phyloP scores from a whole-genome alignment of 2,797 vertebrate species.

The Ispidina lecontei region DNA sequence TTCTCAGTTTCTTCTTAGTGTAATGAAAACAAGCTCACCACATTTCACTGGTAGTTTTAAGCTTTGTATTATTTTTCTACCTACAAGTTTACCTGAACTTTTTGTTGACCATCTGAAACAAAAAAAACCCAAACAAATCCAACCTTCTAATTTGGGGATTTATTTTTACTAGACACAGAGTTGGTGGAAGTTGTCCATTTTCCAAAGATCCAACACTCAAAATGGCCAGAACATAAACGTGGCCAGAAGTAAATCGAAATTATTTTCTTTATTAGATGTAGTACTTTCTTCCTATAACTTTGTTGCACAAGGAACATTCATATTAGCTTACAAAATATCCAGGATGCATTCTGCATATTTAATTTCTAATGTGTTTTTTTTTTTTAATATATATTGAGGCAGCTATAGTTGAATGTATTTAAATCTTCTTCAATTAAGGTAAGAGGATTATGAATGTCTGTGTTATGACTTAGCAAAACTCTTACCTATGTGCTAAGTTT shows the following conservation, averaged over 20 bases:
- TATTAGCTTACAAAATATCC: neutral
- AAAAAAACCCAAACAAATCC: no score
- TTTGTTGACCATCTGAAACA: neutral
- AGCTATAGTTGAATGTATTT: neutral
- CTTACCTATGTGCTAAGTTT: neutral
- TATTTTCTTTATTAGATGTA: neutral
- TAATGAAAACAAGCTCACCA: rapidly evolving
- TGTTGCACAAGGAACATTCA: neutral
- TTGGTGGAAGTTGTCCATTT: neutral
- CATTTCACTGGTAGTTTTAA: neutral
- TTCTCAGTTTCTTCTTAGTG: neutral
- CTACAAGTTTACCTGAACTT: neutral
- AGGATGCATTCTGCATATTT: neutral
- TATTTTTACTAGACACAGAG: neutral
- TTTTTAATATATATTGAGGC: neutral
- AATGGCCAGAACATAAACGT: neutral
- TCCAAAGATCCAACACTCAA: neutral
- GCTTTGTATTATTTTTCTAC: neutral
- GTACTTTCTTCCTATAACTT: neutral
- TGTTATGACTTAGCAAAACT: neutral
- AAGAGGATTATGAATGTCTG: neutral
- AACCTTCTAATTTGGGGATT: neutral
- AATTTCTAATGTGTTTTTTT: neutral
- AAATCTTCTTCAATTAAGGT: neutral
- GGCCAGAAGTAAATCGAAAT: neutral